Evolutionary conservation across 2,113 vertebrate genomes (phyloP).

Genomic region (Nerophis lumbriciformis): DNA sequence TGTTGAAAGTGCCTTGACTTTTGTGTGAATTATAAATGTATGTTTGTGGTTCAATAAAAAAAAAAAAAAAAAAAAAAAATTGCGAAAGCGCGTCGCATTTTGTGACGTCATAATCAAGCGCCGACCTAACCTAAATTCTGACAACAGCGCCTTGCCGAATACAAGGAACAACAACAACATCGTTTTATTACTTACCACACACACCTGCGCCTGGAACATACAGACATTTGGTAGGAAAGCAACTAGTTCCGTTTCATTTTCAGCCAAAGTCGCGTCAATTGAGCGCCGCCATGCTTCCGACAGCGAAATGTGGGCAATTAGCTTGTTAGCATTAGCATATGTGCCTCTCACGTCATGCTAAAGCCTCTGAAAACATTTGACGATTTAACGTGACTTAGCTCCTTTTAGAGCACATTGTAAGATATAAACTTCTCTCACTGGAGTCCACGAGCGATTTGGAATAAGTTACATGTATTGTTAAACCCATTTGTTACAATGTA

Average conservation of each 20-base stretch:
- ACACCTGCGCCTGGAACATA: neutral
- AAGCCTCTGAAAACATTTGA: too few relatives aligned
- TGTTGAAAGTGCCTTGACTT: too few relatives aligned
- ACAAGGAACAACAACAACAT: neutral
- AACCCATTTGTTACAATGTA: too few relatives aligned
- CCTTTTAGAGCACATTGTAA: too few relatives aligned
- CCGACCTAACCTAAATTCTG: neutral
- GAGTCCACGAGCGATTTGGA: too few relatives aligned
- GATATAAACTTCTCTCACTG: too few relatives aligned
- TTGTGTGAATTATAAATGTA: too few relatives aligned
- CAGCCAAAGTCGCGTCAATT: neutral
- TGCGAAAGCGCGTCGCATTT: neutral
- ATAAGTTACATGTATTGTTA: too few relatives aligned
- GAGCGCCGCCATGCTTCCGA: neutral
- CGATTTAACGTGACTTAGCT: too few relatives aligned
- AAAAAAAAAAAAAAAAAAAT: too few relatives aligned
- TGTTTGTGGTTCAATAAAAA: too few relatives aligned
- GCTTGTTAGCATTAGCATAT: neutral
- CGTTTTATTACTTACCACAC: neutral
- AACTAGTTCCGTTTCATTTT: neutral
- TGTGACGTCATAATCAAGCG: constrained; percentile 1
- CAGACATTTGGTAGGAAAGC: neutral
- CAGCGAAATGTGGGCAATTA: neutral
- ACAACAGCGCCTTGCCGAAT: neutral
- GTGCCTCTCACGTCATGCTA: too few relatives aligned